Evolutionary conservation across 2,888 invertebrate species (phyloP), one percentile per base, ranked within the genome.

Genomic region (Nephrocerus scutellatus): DNA sequence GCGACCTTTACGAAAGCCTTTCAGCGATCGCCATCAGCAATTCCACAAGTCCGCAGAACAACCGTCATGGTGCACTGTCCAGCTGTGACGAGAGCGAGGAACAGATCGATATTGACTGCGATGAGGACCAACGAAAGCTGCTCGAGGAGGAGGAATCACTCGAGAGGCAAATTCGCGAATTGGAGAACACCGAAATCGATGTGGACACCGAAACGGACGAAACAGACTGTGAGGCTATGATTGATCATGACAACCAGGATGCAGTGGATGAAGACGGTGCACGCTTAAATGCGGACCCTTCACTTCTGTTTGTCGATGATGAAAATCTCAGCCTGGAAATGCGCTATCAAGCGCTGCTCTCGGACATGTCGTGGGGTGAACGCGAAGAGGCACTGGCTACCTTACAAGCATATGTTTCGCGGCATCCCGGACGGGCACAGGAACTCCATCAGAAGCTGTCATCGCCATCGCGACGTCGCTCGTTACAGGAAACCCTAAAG

Each of bases 391-490:
- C 81, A 6, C 66, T 86, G 52, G 84, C 84, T 2, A 84, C 82
- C 3, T 60, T 89, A 12, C 81, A 86, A 52, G 86, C 81, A 0
- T 68, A 87, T 16, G 85, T 84, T 1, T 83, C 84, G 0, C 76
- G 93, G n/a, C 87, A 90, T 62, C 95, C 96, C 0, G 95, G 91
- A 35, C 59, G 93, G 36, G 92, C 91, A 0, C 79, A 90, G 43
- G 89, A 93, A 52, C 73, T 96, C 29, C 95, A 95, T 66, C 91
- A 92, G 52, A 96, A 95, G 62, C 71, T 97, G 0, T 91, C 91
- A 0, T 90, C 89, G 30, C 93, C 93, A 0, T 85, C 89, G 2
- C 74, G 89, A n/a, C 75, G 86, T 24, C 79, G 86, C 47, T 84
- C 85, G n/a, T 59, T 87, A n/a, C 81, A 84, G 18, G 87, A 87